These are phyloP conservation scores for Condylostylus longicornis DNA, from an alignment of 1,140 invertebrate genomes.

Conservation along the genomic window DNA sequence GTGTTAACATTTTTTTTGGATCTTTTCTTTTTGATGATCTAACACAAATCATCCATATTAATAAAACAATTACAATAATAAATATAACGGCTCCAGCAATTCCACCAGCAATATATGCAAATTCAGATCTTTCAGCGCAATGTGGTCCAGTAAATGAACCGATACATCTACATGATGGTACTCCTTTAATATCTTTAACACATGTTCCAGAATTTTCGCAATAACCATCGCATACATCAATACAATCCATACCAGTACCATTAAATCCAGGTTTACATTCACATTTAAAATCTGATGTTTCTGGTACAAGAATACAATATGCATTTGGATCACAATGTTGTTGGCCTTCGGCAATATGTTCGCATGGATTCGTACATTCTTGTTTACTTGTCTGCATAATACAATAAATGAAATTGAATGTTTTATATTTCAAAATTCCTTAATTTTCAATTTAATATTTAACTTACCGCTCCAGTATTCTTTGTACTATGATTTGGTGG, in stretches of 20 bases:
- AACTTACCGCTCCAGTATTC: slow-evolving; percentile 57
- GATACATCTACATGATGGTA: slow-evolving; percentile 73
- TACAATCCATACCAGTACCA: slow-evolving; percentile 66
- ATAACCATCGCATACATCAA: slow-evolving; percentile 70
- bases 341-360: slow-evolving; percentile 49
- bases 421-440: slow-evolving; percentile 34
- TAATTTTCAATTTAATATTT: background rate
- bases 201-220: slow-evolving; percentile 88
- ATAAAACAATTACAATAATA: slow-evolving; percentile 77
- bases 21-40: slow-evolving; percentile 67
- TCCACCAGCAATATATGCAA: slow-evolving; percentile 85
- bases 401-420: background rate
- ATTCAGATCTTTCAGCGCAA: slow-evolving; percentile 81
- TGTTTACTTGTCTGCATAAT: slow-evolving; percentile 49
- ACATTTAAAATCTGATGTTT: slow-evolving; percentile 78
- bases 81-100: slow-evolving; percentile 82
- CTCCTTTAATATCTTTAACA: slow-evolving; percentile 65
- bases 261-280: slow-evolving; percentile 90
- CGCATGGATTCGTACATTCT: slow-evolving; percentile 86
- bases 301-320: slow-evolving; percentile 69
- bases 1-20: slow-evolving; percentile 73
- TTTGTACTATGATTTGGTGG: slow-evolving; percentile 86
- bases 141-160: slow-evolving; percentile 85
- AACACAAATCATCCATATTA: slow-evolving; percentile 95
- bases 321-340: slow-evolving; percentile 77